Percentiles rank a stretch among this genome's conserved stretches.
phyloP scores from a whole-genome alignment of 2,888 invertebrate genomes.

The Agrochola litura region DNA sequence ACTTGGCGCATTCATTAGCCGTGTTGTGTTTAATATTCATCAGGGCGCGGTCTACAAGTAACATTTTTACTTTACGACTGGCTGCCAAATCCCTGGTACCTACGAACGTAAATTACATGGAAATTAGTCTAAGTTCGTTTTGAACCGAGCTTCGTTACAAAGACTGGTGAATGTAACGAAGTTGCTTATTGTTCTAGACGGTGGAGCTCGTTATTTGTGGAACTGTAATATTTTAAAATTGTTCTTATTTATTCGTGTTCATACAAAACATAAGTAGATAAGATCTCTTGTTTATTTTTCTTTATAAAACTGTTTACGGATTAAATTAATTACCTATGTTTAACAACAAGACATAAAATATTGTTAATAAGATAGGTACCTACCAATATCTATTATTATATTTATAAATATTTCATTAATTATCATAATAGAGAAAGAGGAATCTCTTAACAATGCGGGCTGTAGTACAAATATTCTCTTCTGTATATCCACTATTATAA shows the following conservation, averaged over 20 bases:
- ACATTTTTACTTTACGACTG: slow-evolving; percentile 80
- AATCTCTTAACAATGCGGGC: no score
- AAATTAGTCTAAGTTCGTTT: slow-evolving; percentile 82
- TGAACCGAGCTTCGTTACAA: slow-evolving; percentile 70
- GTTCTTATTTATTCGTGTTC: slow-evolving; percentile 34
- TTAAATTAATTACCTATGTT: background rate
- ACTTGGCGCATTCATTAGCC: slow-evolving; percentile 84
- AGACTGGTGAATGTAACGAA: slow-evolving; percentile 67
- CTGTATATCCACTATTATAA: background rate
- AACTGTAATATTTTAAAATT: slow-evolving; percentile 40
- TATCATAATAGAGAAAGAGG: background rate
- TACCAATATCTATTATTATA: background rate
- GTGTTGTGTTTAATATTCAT: slow-evolving; percentile 86
- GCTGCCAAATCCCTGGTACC: slow-evolving; percentile 73
- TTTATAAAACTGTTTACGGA: background rate
- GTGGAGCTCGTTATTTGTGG: slow-evolving; percentile 36
- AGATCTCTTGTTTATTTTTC: background rate
- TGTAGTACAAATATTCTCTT: background rate
- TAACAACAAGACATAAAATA: background rate
- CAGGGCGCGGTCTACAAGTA: slow-evolving; percentile 75
- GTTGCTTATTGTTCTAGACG: slow-evolving; percentile 68
- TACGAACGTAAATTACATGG: slow-evolving; percentile 83
- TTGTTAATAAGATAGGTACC: background rate
- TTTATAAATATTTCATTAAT: background rate
- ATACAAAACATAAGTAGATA: background rate